These are phyloP conservation scores for Thalassaphorura encarpata DNA, from an alignment of 1,140 invertebrate genomes.

Conservation along the genomic window DNA sequence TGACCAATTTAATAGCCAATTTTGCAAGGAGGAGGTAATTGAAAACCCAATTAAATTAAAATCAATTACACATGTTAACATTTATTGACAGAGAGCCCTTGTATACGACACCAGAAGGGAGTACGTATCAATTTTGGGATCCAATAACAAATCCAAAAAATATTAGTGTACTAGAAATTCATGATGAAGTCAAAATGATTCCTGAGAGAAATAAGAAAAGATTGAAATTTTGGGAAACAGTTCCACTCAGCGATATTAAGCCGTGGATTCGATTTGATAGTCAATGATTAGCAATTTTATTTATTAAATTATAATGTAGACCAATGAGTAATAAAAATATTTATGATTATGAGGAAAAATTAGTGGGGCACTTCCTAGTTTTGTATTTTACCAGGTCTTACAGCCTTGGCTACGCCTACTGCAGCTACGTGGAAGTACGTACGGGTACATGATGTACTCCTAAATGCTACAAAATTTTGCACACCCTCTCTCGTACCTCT, in stretches of 20 bases:
- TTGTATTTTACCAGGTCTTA: no score
- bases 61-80: background rate
- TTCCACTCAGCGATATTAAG: background rate
- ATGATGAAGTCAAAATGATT: slow-evolving; percentile 24
- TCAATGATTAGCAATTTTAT: no score
- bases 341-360: no score
- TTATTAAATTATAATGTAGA: no score
- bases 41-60: background rate
- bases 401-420: no score
- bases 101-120: slow-evolving; percentile 6
- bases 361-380: no score
- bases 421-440: no score
- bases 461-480: no score
- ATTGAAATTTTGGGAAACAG: slow-evolving; percentile 22
- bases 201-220: slow-evolving; percentile 7
- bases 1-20: slow-evolving; percentile 3
- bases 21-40: slow-evolving; percentile 1
- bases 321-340: no score
- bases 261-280: slow-evolving; percentile 1
- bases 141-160: slow-evolving; percentile 5
- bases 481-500: no score
- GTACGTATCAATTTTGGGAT: slow-evolving; percentile 11
- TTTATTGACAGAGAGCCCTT: slow-evolving; percentile 12
- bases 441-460: no score
- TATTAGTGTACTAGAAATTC: slow-evolving; percentile 8